These are phyloP conservation scores for Amphipyra berbera DNA, from an alignment of 2,888 invertebrate species.

Conservation along the genomic window DNA sequence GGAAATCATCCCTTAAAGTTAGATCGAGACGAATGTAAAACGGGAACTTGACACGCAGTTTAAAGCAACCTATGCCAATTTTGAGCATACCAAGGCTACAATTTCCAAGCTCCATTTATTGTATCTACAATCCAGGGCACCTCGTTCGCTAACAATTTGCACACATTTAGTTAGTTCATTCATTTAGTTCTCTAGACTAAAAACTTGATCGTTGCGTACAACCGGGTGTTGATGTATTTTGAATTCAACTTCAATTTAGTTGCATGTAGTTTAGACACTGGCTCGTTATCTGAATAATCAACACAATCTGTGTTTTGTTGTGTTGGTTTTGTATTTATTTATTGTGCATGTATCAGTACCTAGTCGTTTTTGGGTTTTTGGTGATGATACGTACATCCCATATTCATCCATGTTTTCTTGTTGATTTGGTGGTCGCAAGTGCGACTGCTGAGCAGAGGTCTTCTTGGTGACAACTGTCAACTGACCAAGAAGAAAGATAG, in stretches of 20 bases:
- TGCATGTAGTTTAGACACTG: neutral
- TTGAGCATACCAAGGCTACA: neutral
- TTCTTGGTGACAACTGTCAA: no score
- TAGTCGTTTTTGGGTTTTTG: no score
- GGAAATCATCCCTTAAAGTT: no score
- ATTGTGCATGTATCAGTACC: no score
- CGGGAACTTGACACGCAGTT: no score
- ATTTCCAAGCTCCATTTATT: neutral
- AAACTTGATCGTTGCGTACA: neutral
- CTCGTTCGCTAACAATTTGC: neutral
- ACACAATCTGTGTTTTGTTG: neutral
- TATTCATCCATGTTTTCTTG: no score
- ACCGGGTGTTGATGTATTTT: neutral
- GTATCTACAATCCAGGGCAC: neutral
- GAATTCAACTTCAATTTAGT: neutral
- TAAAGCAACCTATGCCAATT: neutral
- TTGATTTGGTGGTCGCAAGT: no score
- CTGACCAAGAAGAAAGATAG: no score
- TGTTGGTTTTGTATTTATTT: neutral
- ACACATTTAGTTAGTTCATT: no score
- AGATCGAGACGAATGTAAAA: no score
- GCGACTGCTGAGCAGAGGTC: no score
- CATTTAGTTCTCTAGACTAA: neutral
- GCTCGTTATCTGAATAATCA: neutral
- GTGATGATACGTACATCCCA: no score